Conservation (phyloP, 2,113 vertebrate genomes). For the Tetrax tetrax region DNA sequence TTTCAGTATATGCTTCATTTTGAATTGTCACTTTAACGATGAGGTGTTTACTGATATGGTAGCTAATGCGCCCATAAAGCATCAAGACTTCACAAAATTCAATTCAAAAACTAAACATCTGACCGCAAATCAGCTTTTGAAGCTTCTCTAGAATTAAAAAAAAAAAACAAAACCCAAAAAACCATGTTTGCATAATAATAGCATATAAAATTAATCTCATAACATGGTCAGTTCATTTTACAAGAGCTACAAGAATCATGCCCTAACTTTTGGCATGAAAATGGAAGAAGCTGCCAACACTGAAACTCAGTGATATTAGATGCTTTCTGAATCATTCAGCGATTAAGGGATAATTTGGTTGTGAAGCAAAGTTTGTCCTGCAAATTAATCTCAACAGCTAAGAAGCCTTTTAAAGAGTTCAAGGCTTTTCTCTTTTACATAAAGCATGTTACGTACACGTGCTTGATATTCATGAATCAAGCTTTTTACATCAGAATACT, state of each 20-base stretch:
- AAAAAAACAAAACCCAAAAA: not conserved
- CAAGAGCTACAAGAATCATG: not conserved
- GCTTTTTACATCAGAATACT: not conserved
- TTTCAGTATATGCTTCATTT: not conserved
- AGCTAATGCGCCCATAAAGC: not conserved
- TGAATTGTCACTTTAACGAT: slow-evolving; percentile 7
- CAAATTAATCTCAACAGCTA: not conserved
- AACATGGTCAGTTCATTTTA: not conserved
- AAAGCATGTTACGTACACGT: not conserved
- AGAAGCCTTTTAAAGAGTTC: not conserved
- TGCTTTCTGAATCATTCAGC: slow-evolving; percentile 24
- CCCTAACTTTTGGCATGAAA: not conserved
- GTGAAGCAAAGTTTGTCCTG: slow-evolving; percentile 41
- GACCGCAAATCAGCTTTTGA: not conserved
- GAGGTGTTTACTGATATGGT: not conserved
- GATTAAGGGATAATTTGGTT: slow-evolving; percentile 49
- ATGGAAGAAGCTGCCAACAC: not conserved
- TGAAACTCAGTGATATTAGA: not conserved
- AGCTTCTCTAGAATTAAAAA: not conserved
- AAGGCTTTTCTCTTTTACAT: not conserved
- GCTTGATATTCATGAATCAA: not conserved
- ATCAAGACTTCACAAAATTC: not conserved
- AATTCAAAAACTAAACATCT: not conserved
- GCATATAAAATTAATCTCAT: not conserved
- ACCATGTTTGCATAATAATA: not conserved